Conservation (phyloP, 2,888 invertebrate species). For the Steinernema carpocapsae region DNA sequence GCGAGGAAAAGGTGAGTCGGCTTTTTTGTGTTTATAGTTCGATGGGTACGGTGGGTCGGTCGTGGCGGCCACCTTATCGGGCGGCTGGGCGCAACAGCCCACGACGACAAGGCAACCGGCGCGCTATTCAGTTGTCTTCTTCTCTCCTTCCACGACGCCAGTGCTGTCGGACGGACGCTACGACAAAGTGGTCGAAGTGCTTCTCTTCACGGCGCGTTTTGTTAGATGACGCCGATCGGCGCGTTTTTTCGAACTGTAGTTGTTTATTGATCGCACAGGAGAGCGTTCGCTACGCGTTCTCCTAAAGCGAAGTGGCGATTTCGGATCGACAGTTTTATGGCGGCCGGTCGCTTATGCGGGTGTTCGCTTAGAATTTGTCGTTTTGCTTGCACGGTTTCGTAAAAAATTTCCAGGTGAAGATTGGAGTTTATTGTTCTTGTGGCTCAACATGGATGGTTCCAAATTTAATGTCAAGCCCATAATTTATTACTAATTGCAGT, state of each 20-base stretch:
- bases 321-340: background rate
- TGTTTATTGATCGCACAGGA: slow-evolving; percentile 26
- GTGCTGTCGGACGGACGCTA: too few species aligned
- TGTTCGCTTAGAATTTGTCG: too few species aligned
- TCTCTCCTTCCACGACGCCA: background rate
- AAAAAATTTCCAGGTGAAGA: too few species aligned
- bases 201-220: slow-evolving; percentile 11
- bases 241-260: slow-evolving; percentile 12
- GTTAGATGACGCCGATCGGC: slow-evolving; percentile 15
- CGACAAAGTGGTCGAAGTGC: too few species aligned
- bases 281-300: background rate
- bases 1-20: slow-evolving; percentile 12
- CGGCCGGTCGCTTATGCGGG: background rate
- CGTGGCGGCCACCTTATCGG: slow-evolving; percentile 18
- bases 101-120: background rate
- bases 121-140: background rate
- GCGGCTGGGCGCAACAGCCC: background rate
- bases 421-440: too few species aligned
- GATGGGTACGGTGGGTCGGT: background rate
- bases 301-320: slow-evolving; percentile 15
- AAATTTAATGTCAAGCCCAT: too few species aligned
- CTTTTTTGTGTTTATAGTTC: background rate
- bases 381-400: too few species aligned
- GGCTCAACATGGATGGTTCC: too few species aligned
- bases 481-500: too few species aligned